These are phyloP conservation scores for Sternarchorhynchus goeldii DNA, from an alignment of 2,797 vertebrate genomes.

Conservation along the genomic window DNA sequence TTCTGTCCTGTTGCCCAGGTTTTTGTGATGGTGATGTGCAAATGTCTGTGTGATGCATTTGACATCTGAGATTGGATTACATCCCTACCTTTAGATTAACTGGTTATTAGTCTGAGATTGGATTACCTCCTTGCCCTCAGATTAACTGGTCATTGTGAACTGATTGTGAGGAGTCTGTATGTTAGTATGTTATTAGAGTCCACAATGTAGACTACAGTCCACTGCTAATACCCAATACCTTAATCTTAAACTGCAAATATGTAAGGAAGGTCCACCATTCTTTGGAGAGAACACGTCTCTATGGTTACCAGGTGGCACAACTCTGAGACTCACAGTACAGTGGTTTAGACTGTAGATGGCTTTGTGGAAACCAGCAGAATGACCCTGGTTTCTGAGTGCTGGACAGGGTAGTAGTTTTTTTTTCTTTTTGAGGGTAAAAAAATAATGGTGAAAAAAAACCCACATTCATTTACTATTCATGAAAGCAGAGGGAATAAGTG, in stretches of 20 bases:
- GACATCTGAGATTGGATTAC: not conserved
- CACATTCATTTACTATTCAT: constrained; percentile 72
- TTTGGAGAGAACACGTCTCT: not conserved
- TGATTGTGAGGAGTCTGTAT: not conserved
- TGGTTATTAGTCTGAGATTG: constrained; percentile 11
- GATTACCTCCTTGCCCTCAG: not conserved
- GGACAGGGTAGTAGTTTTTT: constrained; percentile 59
- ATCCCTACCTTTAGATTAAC: not conserved
- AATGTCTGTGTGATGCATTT: not conserved
- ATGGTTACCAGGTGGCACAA: not conserved
- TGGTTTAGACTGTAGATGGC: not conserved
- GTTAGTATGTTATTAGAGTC: not conserved
- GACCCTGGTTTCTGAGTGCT: constrained; percentile 60
- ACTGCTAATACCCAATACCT: not conserved
- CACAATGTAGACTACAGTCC: not conserved
- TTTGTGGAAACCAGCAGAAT: constrained; percentile 1
- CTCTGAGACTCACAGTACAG: not conserved
- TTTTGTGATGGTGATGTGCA: not conserved
- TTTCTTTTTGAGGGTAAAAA: constrained; percentile 54
- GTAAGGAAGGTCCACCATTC: not conserved
- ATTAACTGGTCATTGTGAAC: constrained; percentile 19
- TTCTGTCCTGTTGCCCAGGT: no score
- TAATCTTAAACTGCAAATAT: not conserved
- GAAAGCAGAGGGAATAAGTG: constrained; percentile 56
- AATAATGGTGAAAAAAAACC: constrained; percentile 1